Evolutionary conservation across 2,888 invertebrate genomes (phyloP), one percentile per base, ranked within the genome.

Genomic region (Ferdinandea cuprea): DNA sequence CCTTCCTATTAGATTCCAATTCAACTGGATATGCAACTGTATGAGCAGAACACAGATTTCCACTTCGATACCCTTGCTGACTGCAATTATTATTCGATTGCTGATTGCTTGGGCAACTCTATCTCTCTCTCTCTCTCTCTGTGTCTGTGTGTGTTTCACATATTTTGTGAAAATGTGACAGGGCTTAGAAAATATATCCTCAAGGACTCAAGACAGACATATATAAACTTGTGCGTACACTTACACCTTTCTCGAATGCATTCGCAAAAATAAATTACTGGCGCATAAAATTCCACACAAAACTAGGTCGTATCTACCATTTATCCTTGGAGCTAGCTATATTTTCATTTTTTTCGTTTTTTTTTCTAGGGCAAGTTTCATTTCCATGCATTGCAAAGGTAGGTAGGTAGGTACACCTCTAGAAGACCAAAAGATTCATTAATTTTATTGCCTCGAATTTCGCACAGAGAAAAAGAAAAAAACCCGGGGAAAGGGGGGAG

Each of bases 391-490:
- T n/a, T n/a, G n/a, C n/a, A n/a, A n/a, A n/a, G n/a, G n/a, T n/a
- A n/a, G n/a, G n/a, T n/a, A n/a, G n/a, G n/a, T n/a, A n/a, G n/a
- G n/a, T n/a, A n/a, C n/a, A n/a, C n/a, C n/a, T n/a, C n/a, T 30
- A 28, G 6, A 8, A 11, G 9, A 40, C 17, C 28, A 30, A 46
- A 63, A 46, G 28, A 56, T 58, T 40, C 65, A 58, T 65, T 74
- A 46, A 48, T 81, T 81, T 71, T 54, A 81, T 61, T 66, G 71
- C 71, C 61, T 52, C 30, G 17, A 76, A 69, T 63, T 61, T 65
- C 17, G 42, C 28, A 37, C 1, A 4, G 58, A 30, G 54, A 11
- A 35, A 32, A 54, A 21, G 58, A n/a, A n/a, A n/a, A n/a, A n/a
- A n/a, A n/a, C n/a, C n/a, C n/a, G n/a, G n/a, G n/a, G n/a, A n/a